Conservation (phyloP, 1,140 invertebrate species). For the Eriosoma lanigerum region DNA sequence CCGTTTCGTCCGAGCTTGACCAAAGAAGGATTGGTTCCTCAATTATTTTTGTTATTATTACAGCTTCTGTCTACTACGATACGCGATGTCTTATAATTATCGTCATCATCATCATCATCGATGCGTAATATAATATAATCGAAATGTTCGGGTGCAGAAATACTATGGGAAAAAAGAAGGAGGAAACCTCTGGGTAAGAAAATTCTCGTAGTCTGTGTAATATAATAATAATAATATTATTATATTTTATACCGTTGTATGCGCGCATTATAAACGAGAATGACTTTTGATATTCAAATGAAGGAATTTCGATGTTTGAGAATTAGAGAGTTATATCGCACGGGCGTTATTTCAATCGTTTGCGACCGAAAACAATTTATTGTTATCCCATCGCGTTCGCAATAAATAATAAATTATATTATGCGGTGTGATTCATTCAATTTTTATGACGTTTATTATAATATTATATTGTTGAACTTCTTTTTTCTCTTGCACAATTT, state of each 20-base stretch:
- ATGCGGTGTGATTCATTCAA: too few species aligned
- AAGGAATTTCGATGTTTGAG: neutral
- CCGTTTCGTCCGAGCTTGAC: conserved; percentile 35
- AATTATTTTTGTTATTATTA: conserved; percentile 9
- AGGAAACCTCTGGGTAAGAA: conserved; percentile 14
- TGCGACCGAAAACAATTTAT: neutral
- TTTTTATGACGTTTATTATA: too few species aligned
- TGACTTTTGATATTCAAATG: conserved; percentile 44
- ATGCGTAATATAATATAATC: neutral
- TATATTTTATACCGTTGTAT: neutral
- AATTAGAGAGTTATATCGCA: neutral
- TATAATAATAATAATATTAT: too few species aligned
- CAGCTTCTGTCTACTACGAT: neutral
- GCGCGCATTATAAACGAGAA: neutral
- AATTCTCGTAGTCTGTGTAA: too few species aligned
- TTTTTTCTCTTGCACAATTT: too few species aligned
- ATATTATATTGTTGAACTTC: too few species aligned
- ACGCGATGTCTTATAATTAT: neutral
- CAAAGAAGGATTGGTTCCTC: conserved; percentile 44
- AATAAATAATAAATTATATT: too few species aligned
- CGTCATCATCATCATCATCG: neutral
- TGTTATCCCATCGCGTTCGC: conserved; percentile 2
- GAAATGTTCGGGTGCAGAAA: neutral
- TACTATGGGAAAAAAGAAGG: too few species aligned
- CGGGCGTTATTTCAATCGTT: conserved; percentile 27